These are phyloP conservation scores for Pterophyllum scalare DNA, from an alignment of 2,113 vertebrate genomes.

Conservation along the genomic window DNA sequence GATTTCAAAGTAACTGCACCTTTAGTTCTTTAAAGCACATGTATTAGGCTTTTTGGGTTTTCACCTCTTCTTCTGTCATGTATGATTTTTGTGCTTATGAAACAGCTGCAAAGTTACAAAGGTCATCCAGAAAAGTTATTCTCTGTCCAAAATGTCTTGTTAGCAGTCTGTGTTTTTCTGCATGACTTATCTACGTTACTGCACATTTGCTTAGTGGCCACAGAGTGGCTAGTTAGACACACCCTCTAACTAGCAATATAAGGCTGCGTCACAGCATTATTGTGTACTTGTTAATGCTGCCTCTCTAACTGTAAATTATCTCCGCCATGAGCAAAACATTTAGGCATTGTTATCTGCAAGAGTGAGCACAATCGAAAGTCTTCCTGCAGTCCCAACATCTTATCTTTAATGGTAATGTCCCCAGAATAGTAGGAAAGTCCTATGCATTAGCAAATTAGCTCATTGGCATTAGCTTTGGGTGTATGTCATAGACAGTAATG, in stretches of 20 bases:
- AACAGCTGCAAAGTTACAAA: neutral
- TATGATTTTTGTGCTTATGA: neutral
- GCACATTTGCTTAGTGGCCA: neutral
- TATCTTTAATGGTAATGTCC: neutral
- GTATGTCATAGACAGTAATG: neutral
- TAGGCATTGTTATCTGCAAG: neutral
- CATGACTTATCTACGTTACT: neutral
- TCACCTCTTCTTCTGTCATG: neutral
- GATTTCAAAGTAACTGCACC: neutral
- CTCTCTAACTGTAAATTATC: neutral
- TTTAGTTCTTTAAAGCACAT: conserved; percentile 7
- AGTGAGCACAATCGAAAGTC: neutral
- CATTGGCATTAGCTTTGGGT: neutral
- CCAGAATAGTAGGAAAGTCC: neutral
- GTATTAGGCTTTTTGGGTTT: neutral
- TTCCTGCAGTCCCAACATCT: too few relatives aligned
- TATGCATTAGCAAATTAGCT: neutral
- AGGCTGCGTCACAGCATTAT: neutral
- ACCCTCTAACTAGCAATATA: neutral
- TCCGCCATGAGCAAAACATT: neutral
- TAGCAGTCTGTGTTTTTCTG: neutral
- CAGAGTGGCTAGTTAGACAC: neutral
- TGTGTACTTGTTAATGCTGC: neutral
- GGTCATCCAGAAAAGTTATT: neutral
- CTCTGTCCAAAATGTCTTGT: neutral